Evolutionary conservation across 2,888 invertebrate species (phyloP).

Genomic region (Charanyca ferruginea): DNA sequence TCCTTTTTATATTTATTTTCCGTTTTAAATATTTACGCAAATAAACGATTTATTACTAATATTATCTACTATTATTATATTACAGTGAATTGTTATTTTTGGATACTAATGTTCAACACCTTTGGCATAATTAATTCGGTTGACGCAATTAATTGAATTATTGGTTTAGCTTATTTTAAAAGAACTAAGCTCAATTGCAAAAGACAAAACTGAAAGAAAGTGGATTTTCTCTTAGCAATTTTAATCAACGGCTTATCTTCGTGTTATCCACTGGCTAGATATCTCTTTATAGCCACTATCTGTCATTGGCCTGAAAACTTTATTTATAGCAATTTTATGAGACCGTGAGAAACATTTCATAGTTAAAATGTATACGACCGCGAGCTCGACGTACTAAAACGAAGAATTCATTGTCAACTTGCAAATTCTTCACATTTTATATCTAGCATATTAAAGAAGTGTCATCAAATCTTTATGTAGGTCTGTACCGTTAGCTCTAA

Average conservation of each 20-base stretch:
- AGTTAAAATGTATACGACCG: not conserved
- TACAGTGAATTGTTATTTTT: too few relatives aligned
- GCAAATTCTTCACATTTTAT: conserved; percentile 26
- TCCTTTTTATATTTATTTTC: too few relatives aligned
- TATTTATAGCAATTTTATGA: conserved; percentile 12
- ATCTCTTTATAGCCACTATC: conserved; percentile 16
- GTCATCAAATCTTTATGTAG: conserved; percentile 15
- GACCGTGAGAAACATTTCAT: conserved; percentile 13
- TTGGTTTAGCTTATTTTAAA: too few relatives aligned
- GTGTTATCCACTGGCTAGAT: not conserved
- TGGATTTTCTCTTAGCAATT: not conserved
- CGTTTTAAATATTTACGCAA: too few relatives aligned
- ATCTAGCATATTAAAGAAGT: conserved; percentile 1
- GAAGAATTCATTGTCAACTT: not conserved
- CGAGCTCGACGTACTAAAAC: too few relatives aligned
- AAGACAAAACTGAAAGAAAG: not conserved
- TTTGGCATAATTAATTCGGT: too few relatives aligned
- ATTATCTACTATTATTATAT: too few relatives aligned
- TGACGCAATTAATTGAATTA: too few relatives aligned
- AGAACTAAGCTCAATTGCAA: too few relatives aligned
- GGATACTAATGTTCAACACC: too few relatives aligned
- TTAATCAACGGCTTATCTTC: conserved; percentile 12
- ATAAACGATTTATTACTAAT: too few relatives aligned
- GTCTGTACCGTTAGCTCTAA: not conserved
- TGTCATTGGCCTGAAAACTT: conserved; percentile 12